These are phyloP conservation scores for Synanthedon formicaeformis DNA, from an alignment of 2,888 invertebrate genomes.

Conservation along the genomic window DNA sequence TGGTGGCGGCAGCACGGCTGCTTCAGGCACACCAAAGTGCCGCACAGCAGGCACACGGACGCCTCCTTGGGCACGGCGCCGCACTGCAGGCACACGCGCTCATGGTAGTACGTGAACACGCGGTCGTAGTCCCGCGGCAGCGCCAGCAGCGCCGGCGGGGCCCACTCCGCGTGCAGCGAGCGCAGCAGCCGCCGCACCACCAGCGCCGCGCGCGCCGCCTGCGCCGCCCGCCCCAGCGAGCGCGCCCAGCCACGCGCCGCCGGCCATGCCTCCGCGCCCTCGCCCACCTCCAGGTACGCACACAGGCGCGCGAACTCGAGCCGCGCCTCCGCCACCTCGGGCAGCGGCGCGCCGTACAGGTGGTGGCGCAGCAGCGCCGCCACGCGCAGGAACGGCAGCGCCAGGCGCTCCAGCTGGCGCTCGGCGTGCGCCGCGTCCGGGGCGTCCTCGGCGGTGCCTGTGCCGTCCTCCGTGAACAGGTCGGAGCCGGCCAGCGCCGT, in stretches of 20 bases:
- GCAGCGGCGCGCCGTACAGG: slow-evolving; percentile 82
- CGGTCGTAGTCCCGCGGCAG: slow-evolving; percentile 93
- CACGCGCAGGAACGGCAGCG: slow-evolving; percentile 86
- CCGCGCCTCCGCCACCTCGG: slow-evolving; percentile 72
- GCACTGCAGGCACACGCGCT: slow-evolving; percentile 88
- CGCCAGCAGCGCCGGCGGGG: slow-evolving; percentile 83
- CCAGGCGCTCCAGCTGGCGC: slow-evolving; percentile 78
- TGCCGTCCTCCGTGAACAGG: slow-evolving; percentile 74
- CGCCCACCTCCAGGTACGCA: slow-evolving; percentile 75
- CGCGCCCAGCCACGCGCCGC: slow-evolving; percentile 21
- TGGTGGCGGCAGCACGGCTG: slow-evolving; percentile 88
- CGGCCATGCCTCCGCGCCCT: slow-evolving; percentile 27
- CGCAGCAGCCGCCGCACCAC: slow-evolving; percentile 75
- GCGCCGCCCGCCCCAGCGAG: slow-evolving; percentile 32
- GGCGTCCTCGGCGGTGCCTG: slow-evolving; percentile 22
- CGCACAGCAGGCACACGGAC: slow-evolving; percentile 92
- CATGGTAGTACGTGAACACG: slow-evolving; percentile 86
- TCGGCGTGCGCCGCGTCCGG: slow-evolving; percentile 11
- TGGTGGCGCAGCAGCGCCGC: slow-evolving; percentile 87
- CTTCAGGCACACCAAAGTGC: slow-evolving; percentile 91
- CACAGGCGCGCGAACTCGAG: slow-evolving; percentile 84
- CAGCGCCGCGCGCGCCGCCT: slow-evolving; percentile 39
- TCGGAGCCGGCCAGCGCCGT: slow-evolving; percentile 51
- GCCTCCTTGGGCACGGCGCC: slow-evolving; percentile 88
- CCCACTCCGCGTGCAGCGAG: slow-evolving; percentile 83